Evolutionary conservation across 2,113 vertebrate species (phyloP).

Genomic region (Mormoops blainvillei): DNA sequence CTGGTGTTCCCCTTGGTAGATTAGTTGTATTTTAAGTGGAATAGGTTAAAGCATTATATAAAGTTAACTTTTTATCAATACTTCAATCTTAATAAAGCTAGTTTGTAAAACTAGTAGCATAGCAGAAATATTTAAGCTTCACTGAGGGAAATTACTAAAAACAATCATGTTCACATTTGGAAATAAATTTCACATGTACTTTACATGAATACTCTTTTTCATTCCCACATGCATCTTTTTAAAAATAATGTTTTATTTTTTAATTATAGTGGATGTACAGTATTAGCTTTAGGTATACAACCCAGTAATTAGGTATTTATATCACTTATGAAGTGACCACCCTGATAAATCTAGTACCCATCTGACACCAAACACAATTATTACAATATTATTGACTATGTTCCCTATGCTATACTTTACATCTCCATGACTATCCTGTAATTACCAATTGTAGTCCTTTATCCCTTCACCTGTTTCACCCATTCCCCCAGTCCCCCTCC

Average conservation of each 20-base stretch:
- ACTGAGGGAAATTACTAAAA: not conserved
- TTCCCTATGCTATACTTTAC: not conserved
- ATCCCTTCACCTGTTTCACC: not conserved
- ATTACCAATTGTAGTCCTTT: not conserved
- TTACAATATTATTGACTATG: not conserved
- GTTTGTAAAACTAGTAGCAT: not conserved
- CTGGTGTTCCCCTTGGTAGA: slow-evolving; percentile 58
- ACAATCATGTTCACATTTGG: not conserved
- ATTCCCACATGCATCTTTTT: not conserved
- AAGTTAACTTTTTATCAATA: not conserved
- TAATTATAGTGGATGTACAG: not conserved
- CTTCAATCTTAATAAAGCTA: slow-evolving; percentile 17
- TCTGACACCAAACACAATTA: not conserved
- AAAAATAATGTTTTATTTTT: not conserved
- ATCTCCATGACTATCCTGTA: not conserved
- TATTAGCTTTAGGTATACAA: not conserved
- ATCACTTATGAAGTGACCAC: not conserved
- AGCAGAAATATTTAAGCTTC: slow-evolving; percentile 4
- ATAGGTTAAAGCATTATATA: slow-evolving; percentile 30
- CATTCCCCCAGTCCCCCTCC: not conserved
- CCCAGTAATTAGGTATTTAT: not conserved
- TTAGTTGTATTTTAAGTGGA: slow-evolving; percentile 64
- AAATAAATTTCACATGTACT: not conserved
- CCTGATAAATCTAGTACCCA: not conserved
- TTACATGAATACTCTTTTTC: not conserved